These are phyloP conservation scores for Cantharis rustica DNA, from an alignment of 2,888 invertebrate genomes.

Conservation along the genomic window DNA sequence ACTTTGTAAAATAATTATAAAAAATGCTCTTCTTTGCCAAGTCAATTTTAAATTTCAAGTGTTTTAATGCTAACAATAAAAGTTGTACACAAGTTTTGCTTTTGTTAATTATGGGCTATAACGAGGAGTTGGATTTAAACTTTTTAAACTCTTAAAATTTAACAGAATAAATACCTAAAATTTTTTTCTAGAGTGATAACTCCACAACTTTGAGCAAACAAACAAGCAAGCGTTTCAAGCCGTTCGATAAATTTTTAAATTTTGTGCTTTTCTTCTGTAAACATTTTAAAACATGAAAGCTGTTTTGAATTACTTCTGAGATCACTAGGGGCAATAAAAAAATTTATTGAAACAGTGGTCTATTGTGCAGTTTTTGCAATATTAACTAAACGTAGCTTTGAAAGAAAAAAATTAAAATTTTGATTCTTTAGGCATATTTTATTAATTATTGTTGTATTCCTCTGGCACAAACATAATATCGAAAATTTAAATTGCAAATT, in stretches of 20 bases:
- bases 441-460: too few relatives aligned
- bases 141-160: neutral
- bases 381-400: neutral
- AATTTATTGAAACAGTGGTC: neutral
- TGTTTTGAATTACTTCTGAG: neutral
- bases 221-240: neutral
- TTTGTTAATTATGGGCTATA: neutral
- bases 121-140: neutral
- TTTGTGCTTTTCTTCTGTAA: neutral
- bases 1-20: neutral
- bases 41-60: neutral
- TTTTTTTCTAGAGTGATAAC: neutral
- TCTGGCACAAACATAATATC: too few relatives aligned
- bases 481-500: too few relatives aligned
- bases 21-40: neutral
- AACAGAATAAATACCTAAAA: neutral
- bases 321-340: neutral
- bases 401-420: too few relatives aligned
- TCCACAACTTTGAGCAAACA: neutral
- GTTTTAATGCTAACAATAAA: neutral
- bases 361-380: neutral
- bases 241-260: neutral
- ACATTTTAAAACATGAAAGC: neutral
- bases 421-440: too few relatives aligned
- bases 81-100: neutral